Base-by-base conservation (phyloP, 2,113 vertebrate genomes). In the Phyllostomus discolor region DNA sequence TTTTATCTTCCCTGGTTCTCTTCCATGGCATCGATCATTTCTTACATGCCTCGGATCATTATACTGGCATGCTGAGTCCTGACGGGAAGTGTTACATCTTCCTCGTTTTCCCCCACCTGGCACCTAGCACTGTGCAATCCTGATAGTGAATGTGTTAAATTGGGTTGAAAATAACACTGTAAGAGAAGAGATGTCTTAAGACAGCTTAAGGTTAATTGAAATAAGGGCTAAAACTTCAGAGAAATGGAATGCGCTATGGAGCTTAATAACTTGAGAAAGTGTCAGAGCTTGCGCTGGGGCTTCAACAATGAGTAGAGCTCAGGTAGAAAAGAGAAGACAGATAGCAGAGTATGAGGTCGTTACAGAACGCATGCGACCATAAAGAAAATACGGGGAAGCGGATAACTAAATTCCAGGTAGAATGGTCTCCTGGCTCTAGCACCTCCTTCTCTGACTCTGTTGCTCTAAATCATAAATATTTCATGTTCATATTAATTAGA, bases 151-250 rank as follows among this genome's bases (percentile, higher is more conserved):
- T 62, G 81, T 95, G 59, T 95, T 82, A 90, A 86, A 88, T 70
- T 84, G 20, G 5, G 59, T 86, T 96, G 92, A 93, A 97, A 91
- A 93, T 88, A 94, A 76, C 89, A 84, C 50, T 73, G 89, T 38
- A 86, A 67, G 82, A n/a, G 24, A 88, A 88, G 62, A 72, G 52
- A 62, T 52, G 78, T 78, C 67, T 97, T 10, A 38, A 91, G 35
- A 69, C 54, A 75, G 54, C 79, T 90, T 64, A 83, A 86, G 84
- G 88, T 96, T 95, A 95, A 95, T 97, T 97, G 96, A 96, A 94
- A 50, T 91, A 88, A 83, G 38, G 82, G 69, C 57, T 95, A 54
- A 79, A 81, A 94, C 80, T 86, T 88, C 84, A 93, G 82, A 93
- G 79, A 91, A 83, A 91, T 94, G 70, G 93, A 91, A 41, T 86